Conservation (phyloP, 92 coral and sea anemone species). For the Porites lobata region DNA sequence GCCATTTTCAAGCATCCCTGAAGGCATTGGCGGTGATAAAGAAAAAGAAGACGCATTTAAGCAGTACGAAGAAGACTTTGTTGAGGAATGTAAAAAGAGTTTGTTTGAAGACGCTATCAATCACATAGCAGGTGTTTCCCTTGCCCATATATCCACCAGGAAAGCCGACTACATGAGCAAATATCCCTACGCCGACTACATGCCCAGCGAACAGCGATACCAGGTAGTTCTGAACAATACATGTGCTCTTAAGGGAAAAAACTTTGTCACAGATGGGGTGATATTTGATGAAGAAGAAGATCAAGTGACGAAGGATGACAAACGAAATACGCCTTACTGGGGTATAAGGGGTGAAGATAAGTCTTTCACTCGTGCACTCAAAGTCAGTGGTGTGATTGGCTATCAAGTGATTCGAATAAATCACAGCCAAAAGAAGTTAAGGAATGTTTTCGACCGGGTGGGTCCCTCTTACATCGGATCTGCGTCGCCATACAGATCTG, state of each 20-base stretch:
- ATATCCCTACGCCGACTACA: conserved; percentile 34
- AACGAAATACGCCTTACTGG: conserved; percentile 49
- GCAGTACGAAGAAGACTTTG: not conserved
- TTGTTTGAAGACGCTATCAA: conserved; percentile 11
- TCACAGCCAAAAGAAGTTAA: conserved; percentile 41
- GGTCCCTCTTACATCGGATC: conserved; percentile 22
- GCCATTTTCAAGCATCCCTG: conserved; percentile 43
- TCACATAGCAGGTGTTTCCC: conserved; percentile 61
- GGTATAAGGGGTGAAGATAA: conserved; percentile 39
- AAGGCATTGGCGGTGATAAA: conserved; percentile 45
- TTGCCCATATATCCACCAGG: conserved; percentile 45
- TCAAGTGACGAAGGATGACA: conserved; percentile 6
- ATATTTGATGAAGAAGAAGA: conserved; percentile 34
- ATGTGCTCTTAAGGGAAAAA: conserved; percentile 46
- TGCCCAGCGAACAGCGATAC: conserved; percentile 55
- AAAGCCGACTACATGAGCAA: conserved; percentile 38
- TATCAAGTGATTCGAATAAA: conserved; percentile 60
- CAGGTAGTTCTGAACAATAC: conserved; percentile 63
- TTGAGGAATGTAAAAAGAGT: conserved; percentile 22
- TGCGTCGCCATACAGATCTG: not conserved
- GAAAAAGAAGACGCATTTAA: conserved; percentile 31
- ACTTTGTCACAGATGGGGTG: conserved; percentile 65
- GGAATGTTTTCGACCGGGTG: conserved; percentile 51
- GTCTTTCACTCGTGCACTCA: conserved; percentile 62
- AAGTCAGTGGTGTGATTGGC: conserved; percentile 61